Conservation (phyloP, 2,113 vertebrate genomes). For the Parus major region DNA sequence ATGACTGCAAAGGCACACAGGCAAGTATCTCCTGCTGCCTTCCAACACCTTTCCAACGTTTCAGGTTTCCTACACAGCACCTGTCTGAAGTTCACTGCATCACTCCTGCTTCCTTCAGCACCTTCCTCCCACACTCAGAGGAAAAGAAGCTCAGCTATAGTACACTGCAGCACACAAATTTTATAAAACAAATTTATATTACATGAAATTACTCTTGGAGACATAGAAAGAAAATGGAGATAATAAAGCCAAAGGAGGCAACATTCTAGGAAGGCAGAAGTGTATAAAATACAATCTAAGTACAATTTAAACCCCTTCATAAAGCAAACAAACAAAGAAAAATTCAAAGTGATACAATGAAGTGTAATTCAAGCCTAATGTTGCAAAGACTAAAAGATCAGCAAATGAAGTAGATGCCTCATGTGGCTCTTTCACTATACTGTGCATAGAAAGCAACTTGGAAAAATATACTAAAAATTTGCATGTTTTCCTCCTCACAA, state of each 20-base stretch:
- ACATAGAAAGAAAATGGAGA: not conserved
- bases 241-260: not conserved
- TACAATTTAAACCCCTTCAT: not conserved
- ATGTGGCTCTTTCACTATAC: not conserved
- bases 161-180: not conserved
- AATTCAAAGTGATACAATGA: not conserved
- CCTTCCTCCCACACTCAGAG: not conserved
- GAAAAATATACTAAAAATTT: not conserved
- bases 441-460: not conserved
- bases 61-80: not conserved
- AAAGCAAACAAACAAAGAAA: not conserved
- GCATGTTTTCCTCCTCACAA: not conserved
- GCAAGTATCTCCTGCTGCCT: not conserved
- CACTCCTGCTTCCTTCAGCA: not conserved
- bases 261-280: not conserved
- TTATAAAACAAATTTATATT: not conserved
- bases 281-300: not conserved
- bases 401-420: not conserved
- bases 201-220: not conserved
- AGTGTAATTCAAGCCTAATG: not conserved
- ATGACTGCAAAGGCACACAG: not conserved
- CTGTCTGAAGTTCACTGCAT: not conserved
- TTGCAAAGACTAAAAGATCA: not conserved
- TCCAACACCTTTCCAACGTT: not conserved
- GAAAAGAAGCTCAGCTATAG: not conserved